Conservation (phyloP, 2,113 vertebrate species). For the Oxygymnocypris stewartii region DNA sequence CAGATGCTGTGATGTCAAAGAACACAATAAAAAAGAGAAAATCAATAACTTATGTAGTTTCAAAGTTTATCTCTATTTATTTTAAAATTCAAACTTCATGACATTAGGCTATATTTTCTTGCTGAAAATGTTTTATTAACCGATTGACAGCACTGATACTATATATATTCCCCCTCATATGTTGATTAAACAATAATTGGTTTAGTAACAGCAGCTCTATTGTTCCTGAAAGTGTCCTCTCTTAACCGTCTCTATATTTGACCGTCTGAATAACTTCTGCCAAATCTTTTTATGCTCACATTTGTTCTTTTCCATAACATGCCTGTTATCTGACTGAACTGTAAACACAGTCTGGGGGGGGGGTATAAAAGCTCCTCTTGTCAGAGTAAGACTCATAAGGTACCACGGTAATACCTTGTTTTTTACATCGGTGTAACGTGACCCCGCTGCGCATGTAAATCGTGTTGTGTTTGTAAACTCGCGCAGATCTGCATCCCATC, state of each 20-base stretch:
- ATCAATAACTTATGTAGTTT: too few species aligned
- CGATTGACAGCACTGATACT: too few species aligned
- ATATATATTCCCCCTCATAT: too few species aligned
- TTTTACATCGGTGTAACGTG: not conserved
- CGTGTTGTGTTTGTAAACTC: constrained; percentile 1
- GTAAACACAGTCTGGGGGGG: too few species aligned
- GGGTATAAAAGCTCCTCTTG: not conserved
- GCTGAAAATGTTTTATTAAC: too few species aligned
- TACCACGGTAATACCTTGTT: not conserved
- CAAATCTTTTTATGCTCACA: constrained; percentile 21
- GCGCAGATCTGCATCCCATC: not conserved
- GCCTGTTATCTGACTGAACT: not conserved
- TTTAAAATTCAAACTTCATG: too few species aligned
- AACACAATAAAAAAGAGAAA: too few species aligned
- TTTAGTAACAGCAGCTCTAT: not conserved
- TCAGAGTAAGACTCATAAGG: too few species aligned
- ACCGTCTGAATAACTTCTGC: not conserved
- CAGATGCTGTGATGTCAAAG: too few species aligned
- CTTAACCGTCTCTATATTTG: not conserved
- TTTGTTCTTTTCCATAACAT: constrained; percentile 2
- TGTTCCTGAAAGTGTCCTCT: constrained; percentile 10
- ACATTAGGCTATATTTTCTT: too few species aligned
- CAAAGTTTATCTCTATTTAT: too few species aligned
- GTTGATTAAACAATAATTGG: too few species aligned
- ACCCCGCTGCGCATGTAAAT: not conserved